Conservation (phyloP, 2,888 invertebrate genomes). For the Halocaridina rubra region DNA sequence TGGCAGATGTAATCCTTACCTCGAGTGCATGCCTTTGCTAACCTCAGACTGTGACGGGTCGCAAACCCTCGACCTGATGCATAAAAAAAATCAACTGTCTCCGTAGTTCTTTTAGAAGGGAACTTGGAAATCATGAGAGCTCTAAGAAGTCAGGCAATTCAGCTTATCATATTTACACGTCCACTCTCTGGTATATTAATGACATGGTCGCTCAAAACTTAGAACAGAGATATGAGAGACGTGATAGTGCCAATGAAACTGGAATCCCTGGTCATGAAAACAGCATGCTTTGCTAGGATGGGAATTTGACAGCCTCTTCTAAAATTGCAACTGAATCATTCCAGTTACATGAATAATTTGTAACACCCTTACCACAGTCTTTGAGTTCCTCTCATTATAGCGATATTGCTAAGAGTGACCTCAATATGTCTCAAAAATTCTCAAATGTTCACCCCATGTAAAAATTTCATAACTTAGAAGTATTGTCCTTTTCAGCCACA, state of each 20-base stretch:
- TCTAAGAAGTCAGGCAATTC: background rate
- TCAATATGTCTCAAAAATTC: slow-evolving; percentile 13
- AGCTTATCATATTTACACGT: background rate
- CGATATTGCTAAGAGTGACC: slow-evolving; percentile 15
- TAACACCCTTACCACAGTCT: slow-evolving; percentile 26
- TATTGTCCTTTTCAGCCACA: slow-evolving; percentile 2
- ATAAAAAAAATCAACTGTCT: background rate
- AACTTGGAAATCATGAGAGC: background rate
- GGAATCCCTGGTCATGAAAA: slow-evolving; percentile 11
- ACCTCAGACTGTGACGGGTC: no score
- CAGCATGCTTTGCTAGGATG: slow-evolving; percentile 3
- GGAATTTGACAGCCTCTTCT: slow-evolving; percentile 7
- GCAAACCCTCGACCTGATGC: no score
- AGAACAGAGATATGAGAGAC: background rate
- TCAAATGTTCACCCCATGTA: slow-evolving; percentile 20
- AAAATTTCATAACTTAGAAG: slow-evolving; percentile 9
- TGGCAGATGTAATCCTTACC: no score
- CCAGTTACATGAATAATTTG: slow-evolving; percentile 21
- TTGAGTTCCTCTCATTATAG: background rate
- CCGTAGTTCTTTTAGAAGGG: background rate
- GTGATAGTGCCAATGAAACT: slow-evolving; percentile 2
- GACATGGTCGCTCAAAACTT: background rate
- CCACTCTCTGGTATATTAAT: background rate
- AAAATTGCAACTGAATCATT: background rate
- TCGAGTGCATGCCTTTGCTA: no score